Base-by-base conservation (phyloP, 2,888 invertebrate genomes). In the Eilema sororculum region DNA sequence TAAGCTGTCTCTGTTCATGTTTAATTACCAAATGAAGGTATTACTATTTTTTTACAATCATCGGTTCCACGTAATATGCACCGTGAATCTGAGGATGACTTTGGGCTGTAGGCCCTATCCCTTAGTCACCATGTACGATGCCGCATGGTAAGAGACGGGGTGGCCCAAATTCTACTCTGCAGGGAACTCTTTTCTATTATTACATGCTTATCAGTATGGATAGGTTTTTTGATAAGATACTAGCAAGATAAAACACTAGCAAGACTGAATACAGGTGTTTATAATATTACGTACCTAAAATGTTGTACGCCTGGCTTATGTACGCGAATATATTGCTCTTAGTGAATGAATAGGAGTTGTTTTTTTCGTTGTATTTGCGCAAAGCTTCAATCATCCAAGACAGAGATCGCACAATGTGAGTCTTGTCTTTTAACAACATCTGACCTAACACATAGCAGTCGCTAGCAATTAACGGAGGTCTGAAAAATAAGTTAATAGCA, bases 401-500 rank as follows among this genome's bases (percentile, higher is more conserved):
- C 1, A 98, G 96, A 0, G 99, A 98, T 90, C 99, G 99, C 85
- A 98, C 98, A 90, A 97, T 98, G 92, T 99, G 99, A 41, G 97
- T 97, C 82, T 97, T 97, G 86, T 98, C 98, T 95, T 99, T 52
- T 13, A 65, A 99, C 4, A 98, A 97, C 79, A 98, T 98, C 59
- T 98, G 96, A 1, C 99, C 99, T 65, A 99, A 95, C 93, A 99
- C 99, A 93, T 98, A 99, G 87, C 99, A 99, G 91, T 99, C 99
- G 69, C 98, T 97, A 8, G 99, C 98, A 89, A 96, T 94, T 95
- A 97, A 96, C 77, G 96, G 96, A 1, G 96, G 95, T 87, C 97
- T 96, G 81, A 13, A 83, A 87, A 28, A 52, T 25, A 58, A 24
- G 16, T 13, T 33, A 33, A 33, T 33, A 8, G 8, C 3, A 8